phyloP scores from a whole-genome alignment of 2,797 vertebrate genomes.

The Pseudotriccus pelzelni region DNA sequence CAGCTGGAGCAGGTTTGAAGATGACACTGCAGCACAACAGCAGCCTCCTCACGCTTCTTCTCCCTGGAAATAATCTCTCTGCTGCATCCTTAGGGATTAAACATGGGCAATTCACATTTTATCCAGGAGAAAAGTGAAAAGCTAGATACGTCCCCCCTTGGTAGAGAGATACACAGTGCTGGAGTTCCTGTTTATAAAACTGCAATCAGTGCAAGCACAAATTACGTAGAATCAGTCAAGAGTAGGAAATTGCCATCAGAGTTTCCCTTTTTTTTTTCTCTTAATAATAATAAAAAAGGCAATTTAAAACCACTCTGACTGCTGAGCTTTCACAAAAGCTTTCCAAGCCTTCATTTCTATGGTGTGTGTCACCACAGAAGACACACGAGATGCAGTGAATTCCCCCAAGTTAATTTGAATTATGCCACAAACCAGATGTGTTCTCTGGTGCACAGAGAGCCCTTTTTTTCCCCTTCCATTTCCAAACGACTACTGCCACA shows the following conservation, averaged over 20 bases:
- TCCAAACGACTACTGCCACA: conserved; percentile 37
- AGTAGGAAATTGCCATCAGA: conserved; percentile 12
- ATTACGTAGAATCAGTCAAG: conserved; percentile 16
- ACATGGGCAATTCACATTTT: fast-evolving
- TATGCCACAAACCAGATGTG: conserved; percentile 79
- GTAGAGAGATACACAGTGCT: background rate
- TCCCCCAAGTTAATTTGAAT: conserved; percentile 68
- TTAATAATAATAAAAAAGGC: background rate
- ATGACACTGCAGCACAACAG: background rate
- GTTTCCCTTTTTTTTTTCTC: background rate
- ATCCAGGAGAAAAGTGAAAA: background rate
- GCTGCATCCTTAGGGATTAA: background rate
- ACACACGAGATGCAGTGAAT: background rate
- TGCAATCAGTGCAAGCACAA: background rate
- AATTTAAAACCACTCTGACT: conserved; percentile 19
- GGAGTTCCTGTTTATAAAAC: conserved; percentile 6
- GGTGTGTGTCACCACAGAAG: conserved; percentile 24
- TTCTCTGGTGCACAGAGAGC: conserved; percentile 66
- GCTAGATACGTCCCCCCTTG: background rate
- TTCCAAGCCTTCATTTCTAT: background rate
- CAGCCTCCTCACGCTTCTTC: background rate
- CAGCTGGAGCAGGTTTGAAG: background rate
- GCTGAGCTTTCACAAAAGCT: background rate
- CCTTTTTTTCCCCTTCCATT: background rate
- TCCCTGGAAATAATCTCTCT: background rate